Evolutionary conservation across 2,888 invertebrate genomes (phyloP).

Genomic region (Drosophila melanocephala): DNA sequence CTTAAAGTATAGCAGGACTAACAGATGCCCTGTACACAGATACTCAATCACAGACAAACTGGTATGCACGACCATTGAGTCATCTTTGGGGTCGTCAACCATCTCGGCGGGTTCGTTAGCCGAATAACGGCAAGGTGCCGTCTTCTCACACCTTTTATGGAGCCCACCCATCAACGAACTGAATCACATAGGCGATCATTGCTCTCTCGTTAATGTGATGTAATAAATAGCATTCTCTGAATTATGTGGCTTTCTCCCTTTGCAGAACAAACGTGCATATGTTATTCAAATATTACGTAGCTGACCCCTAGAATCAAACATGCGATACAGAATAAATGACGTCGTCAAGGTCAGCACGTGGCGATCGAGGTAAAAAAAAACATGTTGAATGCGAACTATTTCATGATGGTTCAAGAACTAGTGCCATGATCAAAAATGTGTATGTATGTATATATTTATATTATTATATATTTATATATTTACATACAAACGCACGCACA

Average conservation of each 20-base stretch:
- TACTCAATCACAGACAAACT: not conserved
- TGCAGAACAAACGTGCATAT: conserved; percentile 1
- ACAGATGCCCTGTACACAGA: not conserved
- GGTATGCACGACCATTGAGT: not conserved
- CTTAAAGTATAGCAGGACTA: not conserved
- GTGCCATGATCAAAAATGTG: not conserved
- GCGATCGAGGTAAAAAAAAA: conserved; percentile 36
- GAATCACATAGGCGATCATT: not conserved
- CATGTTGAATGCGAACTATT: conserved; percentile 21
- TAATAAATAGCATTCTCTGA: not conserved
- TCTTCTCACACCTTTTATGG: not conserved
- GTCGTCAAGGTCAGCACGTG: conserved; percentile 70
- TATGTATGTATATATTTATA: not conserved
- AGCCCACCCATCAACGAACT: not conserved
- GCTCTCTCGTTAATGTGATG: not conserved
- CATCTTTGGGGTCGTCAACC: not conserved
- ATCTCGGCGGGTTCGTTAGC: not conserved
- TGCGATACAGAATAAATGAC: conserved; percentile 71
- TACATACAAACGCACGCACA: not conserved
- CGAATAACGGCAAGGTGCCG: not conserved
- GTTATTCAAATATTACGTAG: conserved; percentile 49
- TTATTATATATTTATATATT: not conserved
- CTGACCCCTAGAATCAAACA: conserved; percentile 55
- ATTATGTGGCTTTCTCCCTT: not conserved
- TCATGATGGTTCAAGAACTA: conserved; percentile 11